These are phyloP conservation scores for Temnothorax longispinosus DNA, from an alignment of 1,140 invertebrate genomes.

Conservation along the genomic window DNA sequence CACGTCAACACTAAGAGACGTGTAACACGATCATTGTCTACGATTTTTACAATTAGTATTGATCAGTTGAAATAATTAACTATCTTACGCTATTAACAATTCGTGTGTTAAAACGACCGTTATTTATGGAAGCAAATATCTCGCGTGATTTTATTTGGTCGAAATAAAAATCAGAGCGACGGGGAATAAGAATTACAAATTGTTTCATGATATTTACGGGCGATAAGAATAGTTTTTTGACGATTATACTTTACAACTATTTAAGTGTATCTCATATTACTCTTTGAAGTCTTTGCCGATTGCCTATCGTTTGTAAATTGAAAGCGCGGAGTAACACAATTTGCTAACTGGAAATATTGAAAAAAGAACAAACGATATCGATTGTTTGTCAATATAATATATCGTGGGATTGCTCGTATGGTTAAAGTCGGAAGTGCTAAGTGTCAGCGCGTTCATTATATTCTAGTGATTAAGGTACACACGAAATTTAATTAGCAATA, in stretches of 20 bases:
- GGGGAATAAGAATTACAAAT: background rate
- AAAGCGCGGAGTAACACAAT: background rate
- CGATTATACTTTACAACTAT: background rate
- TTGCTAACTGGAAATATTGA: conserved; percentile 4
- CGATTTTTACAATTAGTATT: background rate
- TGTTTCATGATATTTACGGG: background rate
- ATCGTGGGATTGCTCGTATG: background rate
- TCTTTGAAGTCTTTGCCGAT: background rate
- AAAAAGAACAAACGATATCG: background rate
- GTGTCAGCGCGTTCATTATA: background rate
- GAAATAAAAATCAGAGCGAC: background rate
- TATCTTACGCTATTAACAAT: background rate
- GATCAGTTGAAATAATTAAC: background rate
- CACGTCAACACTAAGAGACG: background rate
- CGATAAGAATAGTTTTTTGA: background rate
- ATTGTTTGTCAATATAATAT: background rate
- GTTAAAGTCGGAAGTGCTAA: background rate
- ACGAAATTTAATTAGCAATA: background rate
- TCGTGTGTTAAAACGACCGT: background rate
- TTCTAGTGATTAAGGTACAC: background rate
- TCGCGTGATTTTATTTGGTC: background rate
- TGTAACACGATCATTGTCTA: background rate
- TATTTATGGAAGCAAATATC: background rate
- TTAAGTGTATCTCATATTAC: background rate
- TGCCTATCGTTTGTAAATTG: background rate